Percentiles rank a stretch among this genome's conserved stretches.
phyloP scores from a whole-genome alignment of 2,888 invertebrate genomes.

The Lymantria dispar region DNA sequence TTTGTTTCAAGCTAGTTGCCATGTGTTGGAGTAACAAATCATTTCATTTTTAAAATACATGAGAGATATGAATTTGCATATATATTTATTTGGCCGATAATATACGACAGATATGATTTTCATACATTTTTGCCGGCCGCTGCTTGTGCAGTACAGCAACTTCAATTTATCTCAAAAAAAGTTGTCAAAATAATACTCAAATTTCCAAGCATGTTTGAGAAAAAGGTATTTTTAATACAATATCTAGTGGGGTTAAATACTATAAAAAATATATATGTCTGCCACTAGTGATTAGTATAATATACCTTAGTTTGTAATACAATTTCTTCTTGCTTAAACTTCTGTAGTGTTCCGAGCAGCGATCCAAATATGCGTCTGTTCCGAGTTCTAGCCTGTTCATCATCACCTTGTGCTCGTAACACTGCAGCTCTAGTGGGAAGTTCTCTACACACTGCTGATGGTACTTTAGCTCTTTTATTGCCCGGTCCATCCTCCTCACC shows the following conservation, averaged over 20 bases:
- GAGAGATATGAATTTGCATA: too few relatives aligned
- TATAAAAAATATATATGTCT: neutral
- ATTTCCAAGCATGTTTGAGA: too few relatives aligned
- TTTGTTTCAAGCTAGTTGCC: too few relatives aligned
- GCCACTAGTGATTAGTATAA: neutral
- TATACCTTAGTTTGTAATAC: conserved; percentile 89
- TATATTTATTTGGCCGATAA: too few relatives aligned
- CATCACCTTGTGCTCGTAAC: conserved; percentile 89
- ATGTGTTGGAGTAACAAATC: too few relatives aligned
- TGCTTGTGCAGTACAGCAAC: too few relatives aligned
- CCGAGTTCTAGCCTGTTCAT: conserved; percentile 90
- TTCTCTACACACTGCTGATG: conserved; percentile 92
- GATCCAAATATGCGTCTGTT: conserved; percentile 98
- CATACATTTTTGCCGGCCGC: too few relatives aligned
- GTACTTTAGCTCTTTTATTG: conserved; percentile 57
- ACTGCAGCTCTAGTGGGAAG: conserved; percentile 86
- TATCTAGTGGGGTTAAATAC: neutral
- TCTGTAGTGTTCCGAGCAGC: conserved; percentile 95
- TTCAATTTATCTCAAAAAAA: too few relatives aligned
- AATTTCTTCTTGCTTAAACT: conserved; percentile 97
- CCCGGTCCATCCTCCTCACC: conserved; percentile 70
- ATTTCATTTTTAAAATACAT: too few relatives aligned
- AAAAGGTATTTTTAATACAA: neutral
- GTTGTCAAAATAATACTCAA: too few relatives aligned
- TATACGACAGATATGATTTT: too few relatives aligned